Percentiles rank a stretch among this genome's conserved stretches.
Evolutionary conservation across 92 coral and sea anemone genomes (phyloP).

Genomic region (Galaxea fascicularis): DNA sequence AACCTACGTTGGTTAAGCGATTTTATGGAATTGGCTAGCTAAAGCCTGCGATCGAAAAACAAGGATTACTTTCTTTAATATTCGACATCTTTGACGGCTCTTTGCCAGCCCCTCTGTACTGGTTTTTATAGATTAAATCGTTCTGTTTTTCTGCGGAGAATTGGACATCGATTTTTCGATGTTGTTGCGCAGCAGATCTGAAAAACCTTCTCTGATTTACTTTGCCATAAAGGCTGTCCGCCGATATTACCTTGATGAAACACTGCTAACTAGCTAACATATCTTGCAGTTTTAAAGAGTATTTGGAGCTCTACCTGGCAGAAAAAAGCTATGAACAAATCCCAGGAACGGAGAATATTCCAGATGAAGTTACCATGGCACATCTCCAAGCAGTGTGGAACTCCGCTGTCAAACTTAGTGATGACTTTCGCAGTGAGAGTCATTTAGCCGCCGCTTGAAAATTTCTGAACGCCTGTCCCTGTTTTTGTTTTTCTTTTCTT

Average conservation of each 20-base stretch:
- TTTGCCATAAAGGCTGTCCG: background rate
- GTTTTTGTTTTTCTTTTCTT: background rate
- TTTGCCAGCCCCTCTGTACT: too few species aligned
- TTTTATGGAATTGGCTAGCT: too few species aligned
- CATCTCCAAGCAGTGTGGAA: conserved; percentile 48
- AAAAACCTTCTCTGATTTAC: background rate
- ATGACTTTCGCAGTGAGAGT: conserved; percentile 31
- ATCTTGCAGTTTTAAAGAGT: conserved; percentile 37
- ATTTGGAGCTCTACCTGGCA: conserved; percentile 37
- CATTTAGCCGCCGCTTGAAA: background rate
- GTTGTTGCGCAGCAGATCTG: too few species aligned
- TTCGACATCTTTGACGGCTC: too few species aligned
- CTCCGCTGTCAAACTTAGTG: conserved; percentile 41
- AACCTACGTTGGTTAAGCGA: too few species aligned
- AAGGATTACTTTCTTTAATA: too few species aligned
- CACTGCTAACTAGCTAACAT: background rate
- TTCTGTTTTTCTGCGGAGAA: too few species aligned
- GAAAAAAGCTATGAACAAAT: conserved; percentile 31
- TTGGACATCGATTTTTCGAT: too few species aligned
- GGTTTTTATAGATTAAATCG: too few species aligned
- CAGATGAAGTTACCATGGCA: conserved; percentile 17
- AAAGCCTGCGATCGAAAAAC: too few species aligned
- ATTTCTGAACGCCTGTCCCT: background rate
- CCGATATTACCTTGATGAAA: background rate
- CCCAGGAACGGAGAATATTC: conserved; percentile 43